These are phyloP conservation scores for Ailurus styani DNA, from an alignment of 2,113 vertebrate genomes.

Conservation along the genomic window DNA sequence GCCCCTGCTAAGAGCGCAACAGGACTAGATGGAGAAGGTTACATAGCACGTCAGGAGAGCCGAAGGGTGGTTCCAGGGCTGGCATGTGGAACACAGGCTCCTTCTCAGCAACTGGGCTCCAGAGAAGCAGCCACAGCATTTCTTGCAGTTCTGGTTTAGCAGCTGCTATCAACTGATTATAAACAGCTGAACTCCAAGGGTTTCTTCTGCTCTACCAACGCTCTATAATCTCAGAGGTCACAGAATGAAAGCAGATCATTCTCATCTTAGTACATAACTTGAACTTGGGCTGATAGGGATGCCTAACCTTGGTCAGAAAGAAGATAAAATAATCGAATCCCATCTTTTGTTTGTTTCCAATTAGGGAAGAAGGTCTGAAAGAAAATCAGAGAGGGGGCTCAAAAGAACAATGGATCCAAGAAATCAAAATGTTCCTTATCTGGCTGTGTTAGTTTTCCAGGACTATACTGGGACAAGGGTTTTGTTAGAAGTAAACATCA, in stretches of 20 bases:
- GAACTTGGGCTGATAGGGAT: neutral
- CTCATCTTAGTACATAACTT: neutral
- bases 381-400: neutral
- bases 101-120: neutral
- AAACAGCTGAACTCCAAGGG: neutral
- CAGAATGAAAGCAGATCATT: conserved; percentile 20
- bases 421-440: neutral
- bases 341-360: neutral
- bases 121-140: neutral
- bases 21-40: neutral
- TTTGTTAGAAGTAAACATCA: neutral
- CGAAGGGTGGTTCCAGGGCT: neutral
- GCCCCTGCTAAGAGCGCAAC: neutral
- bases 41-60: neutral
- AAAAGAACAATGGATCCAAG: neutral
- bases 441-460: neutral
- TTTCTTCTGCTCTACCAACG: neutral
- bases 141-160: neutral
- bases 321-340: neutral
- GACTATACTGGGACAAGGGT: neutral
- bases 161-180: neutral
- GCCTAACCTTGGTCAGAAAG: neutral
- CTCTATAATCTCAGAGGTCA: neutral
- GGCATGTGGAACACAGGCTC: neutral
- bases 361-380: neutral